Evolutionary conservation across 2,113 vertebrate species (phyloP).

Genomic region (Varanus komodoensis): DNA sequence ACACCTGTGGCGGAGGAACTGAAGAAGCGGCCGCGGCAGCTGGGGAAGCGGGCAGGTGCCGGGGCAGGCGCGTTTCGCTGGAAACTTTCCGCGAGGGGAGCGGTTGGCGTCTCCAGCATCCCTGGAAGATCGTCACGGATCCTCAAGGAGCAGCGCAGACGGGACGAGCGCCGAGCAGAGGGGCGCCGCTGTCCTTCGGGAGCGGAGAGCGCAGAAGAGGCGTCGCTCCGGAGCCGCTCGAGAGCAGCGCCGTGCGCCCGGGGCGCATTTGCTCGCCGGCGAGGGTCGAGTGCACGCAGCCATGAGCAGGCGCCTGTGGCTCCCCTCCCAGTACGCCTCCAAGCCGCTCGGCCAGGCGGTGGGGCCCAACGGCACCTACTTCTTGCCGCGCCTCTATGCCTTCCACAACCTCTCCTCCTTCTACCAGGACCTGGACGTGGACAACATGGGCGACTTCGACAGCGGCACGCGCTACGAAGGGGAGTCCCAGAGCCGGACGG

Average conservation of each 20-base stretch:
- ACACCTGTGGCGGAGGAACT: too few species aligned
- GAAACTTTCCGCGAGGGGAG: too few species aligned
- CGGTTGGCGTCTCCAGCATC: too few species aligned
- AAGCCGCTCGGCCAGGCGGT: slow-evolving; percentile 58
- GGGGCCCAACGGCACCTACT: slow-evolving; percentile 45
- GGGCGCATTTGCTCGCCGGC: too few species aligned
- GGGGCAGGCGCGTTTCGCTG: neutral
- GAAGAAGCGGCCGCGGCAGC: neutral
- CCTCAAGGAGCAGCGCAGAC: too few species aligned
- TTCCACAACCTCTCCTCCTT: slow-evolving; percentile 69
- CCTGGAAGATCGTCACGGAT: too few species aligned
- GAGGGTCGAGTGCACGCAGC: neutral
- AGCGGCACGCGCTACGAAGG: slow-evolving; percentile 62
- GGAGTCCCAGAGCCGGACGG: slow-evolving; percentile 70
- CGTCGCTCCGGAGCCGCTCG: too few species aligned
- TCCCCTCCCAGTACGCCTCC: slow-evolving; percentile 59
- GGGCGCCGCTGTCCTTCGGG: neutral
- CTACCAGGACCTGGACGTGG: slow-evolving; percentile 69
- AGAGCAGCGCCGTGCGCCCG: too few species aligned
- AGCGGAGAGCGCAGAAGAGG: neutral
- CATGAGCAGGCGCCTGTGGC: slow-evolving; percentile 64
- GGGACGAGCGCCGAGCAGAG: too few species aligned
- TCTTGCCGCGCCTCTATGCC: slow-evolving; percentile 62
- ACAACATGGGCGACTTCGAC: slow-evolving; percentile 71
- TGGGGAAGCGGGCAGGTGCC: neutral